Evolutionary conservation across 2,797 vertebrate species (phyloP).

Genomic region (Rhinatrema bivittatum): DNA sequence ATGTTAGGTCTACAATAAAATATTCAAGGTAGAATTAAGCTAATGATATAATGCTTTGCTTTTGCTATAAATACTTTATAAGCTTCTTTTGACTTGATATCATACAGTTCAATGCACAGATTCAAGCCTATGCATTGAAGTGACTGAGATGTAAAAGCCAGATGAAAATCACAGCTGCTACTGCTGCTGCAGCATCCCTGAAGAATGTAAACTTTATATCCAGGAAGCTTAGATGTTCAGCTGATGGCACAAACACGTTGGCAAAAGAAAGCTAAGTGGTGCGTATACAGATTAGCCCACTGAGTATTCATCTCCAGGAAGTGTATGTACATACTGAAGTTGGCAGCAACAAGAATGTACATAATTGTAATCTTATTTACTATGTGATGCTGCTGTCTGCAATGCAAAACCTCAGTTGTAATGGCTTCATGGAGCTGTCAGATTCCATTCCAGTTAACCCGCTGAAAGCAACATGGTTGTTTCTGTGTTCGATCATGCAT

Average conservation of each 20-base stretch:
- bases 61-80: neutral
- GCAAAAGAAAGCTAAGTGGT: neutral
- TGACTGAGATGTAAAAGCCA: neutral
- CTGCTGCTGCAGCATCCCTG: neutral
- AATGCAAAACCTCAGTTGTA: conserved; percentile 16
- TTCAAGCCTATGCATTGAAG: neutral
- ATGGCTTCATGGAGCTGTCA: conserved; percentile 20
- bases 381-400: conserved; percentile 30
- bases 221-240: neutral
- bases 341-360: conserved; percentile 27
- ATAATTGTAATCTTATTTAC: conserved; percentile 35
- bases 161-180: neutral
- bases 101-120: neutral
- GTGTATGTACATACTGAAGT: too few species aligned
- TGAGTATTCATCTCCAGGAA: conserved; percentile 15
- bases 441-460: conserved; percentile 23
- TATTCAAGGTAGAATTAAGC: too few species aligned
- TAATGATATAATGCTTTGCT: too few species aligned
- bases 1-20: too few species aligned
- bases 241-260: neutral
- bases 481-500: conserved; percentile 13
- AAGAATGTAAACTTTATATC: neutral
- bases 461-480: conserved; percentile 1
- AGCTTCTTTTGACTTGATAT: neutral
- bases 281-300: conserved; percentile 9